Percentiles rank a stretch among this genome's conserved stretches.
phyloP scores from a whole-genome alignment of 2,797 vertebrate species.

The Onychomys arenicola region DNA sequence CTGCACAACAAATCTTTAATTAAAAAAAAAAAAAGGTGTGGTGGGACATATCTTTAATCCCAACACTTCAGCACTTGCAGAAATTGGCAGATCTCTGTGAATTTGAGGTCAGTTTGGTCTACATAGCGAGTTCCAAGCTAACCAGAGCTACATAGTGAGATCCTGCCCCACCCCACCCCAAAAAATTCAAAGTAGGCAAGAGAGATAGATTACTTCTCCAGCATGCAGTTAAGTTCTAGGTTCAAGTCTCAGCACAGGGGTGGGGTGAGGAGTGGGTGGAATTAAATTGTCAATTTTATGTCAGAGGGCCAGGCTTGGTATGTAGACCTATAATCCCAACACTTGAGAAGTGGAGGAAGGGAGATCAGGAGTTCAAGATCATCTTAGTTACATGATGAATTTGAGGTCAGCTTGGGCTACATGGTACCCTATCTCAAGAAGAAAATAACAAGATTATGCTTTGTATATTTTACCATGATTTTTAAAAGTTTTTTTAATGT shows the following conservation, averaged over 20 bases:
- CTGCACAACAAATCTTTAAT: background rate
- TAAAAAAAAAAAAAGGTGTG: background rate
- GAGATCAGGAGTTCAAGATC: background rate
- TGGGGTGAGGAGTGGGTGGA: background rate
- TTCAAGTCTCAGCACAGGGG: background rate
- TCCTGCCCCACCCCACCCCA: background rate
- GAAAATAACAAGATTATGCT: background rate
- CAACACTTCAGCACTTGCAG: background rate
- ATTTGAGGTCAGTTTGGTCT: background rate
- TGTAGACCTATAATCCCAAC: background rate
- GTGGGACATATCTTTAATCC: background rate
- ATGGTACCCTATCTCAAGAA: background rate
- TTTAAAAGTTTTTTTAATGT: too few species aligned
- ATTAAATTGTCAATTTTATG: background rate
- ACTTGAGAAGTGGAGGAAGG: background rate
- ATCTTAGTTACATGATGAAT: background rate
- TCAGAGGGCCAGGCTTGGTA: background rate
- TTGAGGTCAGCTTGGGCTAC: background rate
- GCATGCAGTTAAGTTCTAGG: background rate
- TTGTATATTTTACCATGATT: background rate
- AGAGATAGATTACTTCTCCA: background rate
- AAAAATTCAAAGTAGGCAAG: background rate
- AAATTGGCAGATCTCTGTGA: background rate
- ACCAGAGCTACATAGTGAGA: background rate
- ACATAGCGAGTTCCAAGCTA: background rate